Base-by-base conservation (phyloP, 2,797 vertebrate species). In the Gobio occitaniae region DNA sequence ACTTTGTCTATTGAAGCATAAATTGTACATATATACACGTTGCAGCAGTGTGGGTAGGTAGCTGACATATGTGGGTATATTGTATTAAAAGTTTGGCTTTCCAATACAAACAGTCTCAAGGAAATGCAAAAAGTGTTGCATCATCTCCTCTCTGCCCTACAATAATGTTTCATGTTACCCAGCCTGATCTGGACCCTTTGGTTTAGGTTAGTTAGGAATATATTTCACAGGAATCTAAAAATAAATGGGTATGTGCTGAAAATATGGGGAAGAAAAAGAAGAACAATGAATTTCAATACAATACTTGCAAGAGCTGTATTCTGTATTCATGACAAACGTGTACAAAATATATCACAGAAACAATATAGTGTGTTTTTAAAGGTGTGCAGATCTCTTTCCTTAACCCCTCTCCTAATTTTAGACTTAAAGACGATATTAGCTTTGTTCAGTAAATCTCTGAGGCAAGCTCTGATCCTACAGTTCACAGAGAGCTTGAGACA, bases 401-500 rank as follows among this genome's bases (percentile, higher is more conserved):
- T 21, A 63, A 48, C 19, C 56, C 16, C 54, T 72, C n/a, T 61
- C 41, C 12, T 63, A 65, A 65, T 48, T 65, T 44, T 72, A 72
- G 7, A 72, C 17, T 65, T 21, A 72, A 81, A 72, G 38, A 44
- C 11, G 38, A 63, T 74, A 72, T 29, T 61, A 21, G 54, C 69
- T 82, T 47, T 3, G 50, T 44, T 71, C 50, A 7, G 80, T 71
- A 82, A 59, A 71, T 82, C 52, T 41, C 36, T 16, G 36, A 36
- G 25, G 10, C 25, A 79, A 41, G 68, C 36, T 80, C 79, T 72
- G 80, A 79, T 79, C 61, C 29, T 50, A 36, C 50, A 36, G 78
- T 32, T 79, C 78, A 79, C 78, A 50, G 44, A 50, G 25, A 50
- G 78, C 63, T 50, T 29, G 48, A 80, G 78, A 80, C 21, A 56